These are phyloP conservation scores for Lagopus muta DNA, from an alignment of 2,113 vertebrate genomes.

Conservation along the genomic window DNA sequence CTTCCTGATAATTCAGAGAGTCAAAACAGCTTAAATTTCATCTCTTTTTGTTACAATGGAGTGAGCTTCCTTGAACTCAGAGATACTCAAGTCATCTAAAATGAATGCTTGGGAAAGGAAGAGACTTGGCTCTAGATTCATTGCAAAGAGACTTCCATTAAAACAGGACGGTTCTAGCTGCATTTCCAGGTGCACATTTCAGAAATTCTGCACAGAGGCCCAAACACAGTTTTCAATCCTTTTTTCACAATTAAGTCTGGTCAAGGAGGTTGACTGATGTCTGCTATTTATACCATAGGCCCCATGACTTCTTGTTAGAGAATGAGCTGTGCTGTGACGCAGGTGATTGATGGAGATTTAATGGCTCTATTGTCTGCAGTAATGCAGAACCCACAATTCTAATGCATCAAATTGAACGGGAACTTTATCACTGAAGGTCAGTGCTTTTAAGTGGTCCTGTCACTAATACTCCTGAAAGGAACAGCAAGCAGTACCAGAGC, in stretches of 20 bases:
- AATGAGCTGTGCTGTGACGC: neutral
- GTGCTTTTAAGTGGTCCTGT: slow-evolving; percentile 37
- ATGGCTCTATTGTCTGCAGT: slow-evolving; percentile 63
- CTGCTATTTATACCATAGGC: slow-evolving; percentile 54
- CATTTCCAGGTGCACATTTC: neutral
- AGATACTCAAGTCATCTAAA: neutral
- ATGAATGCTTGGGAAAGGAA: neutral
- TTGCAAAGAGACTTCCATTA: neutral
- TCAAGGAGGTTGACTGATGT: slow-evolving; percentile 39
- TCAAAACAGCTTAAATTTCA: neutral
- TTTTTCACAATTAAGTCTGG: slow-evolving; percentile 24
- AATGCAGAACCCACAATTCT: slow-evolving; percentile 53
- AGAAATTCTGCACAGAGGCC: neutral
- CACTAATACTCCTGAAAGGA: neutral
- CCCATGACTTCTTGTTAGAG: slow-evolving; percentile 39
- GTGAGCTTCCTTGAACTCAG: neutral
- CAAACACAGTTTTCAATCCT: neutral
- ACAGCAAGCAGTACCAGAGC: rapidly evolving
- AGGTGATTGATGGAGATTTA: slow-evolving; percentile 22
- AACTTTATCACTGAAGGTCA: slow-evolving; percentile 1
- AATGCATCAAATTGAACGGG: slow-evolving; percentile 9
- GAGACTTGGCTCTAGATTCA: neutral
- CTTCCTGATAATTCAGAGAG: neutral
- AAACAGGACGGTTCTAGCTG: neutral
- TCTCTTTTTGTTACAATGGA: neutral